Base-by-base conservation (phyloP, 2,888 invertebrate genomes). In the Andrena minutula region DNA sequence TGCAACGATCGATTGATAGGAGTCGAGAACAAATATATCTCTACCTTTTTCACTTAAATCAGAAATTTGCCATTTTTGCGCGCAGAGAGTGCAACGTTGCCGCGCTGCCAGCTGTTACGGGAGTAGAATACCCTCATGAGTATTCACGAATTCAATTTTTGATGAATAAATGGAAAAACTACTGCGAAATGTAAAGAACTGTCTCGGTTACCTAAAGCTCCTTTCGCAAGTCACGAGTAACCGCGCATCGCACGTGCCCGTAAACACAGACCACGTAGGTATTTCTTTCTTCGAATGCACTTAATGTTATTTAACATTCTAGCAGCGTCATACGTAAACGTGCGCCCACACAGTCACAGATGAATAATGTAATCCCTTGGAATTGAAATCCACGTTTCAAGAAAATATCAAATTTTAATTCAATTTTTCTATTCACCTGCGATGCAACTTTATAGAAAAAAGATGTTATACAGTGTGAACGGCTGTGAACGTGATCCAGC, bases 271-370 rank as follows among this genome's bases (percentile, higher is more conserved):
- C 69, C 81, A 51, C 65, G 66, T 66, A 5, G 23, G 58, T 23
- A 47, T n/a, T 71, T 51, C 10, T 61, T n/a, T 77, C 58, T 20
- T 58, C 26, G 64, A 53, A 66, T 66, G 71, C 30, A 32, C 32
- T 64, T 35, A 26, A 73, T 76, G 66, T 65, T 26, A 26, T 26
- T 73, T 73, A 73, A 76, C 53, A 72, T 82, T 85, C 82, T 30
- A 41, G 0, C 53, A 16, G 32, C 58, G 28, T 20, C 61, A 23
- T 8, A 58, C 76, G 61, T 69, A 77, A 77, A 79, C 63, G 10
- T 12, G 7, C 20, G 5, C 7, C n/a, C 26, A 75, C 32, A 47
- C 63, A n/a, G 16, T 16, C 20, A 3, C 61, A 16, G 30, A 23
- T 49, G 72, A 32, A 63, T 30, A 32, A 51, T 30, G 30, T 61